Base-by-base conservation (phyloP, 2,888 invertebrate genomes). In the Hoplodrina ambigua region DNA sequence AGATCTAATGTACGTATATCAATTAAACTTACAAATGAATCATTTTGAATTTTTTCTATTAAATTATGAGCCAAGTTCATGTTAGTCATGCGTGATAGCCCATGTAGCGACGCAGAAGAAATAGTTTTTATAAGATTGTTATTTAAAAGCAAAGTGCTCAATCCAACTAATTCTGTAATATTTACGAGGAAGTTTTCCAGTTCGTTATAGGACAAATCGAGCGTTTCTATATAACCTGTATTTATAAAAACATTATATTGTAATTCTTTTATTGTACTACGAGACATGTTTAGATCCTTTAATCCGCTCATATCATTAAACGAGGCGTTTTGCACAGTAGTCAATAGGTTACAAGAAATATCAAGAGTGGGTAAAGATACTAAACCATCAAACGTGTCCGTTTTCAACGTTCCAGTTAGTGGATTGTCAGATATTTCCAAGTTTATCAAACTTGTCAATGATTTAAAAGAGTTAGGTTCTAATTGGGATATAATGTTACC, bases 151-250 rank as follows among this genome's bases (percentile, higher is more conserved):
- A 94, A 74, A 7, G 65, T 82, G 4, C 78, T 78, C 7, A 94
- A 71, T 19, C 85, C 85, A 8, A 66, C 56, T 56, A 94, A 75
- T 49, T 91, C 87, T 3, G 89, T 88, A n/a, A 86, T 83, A 68
- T 94, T 94, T 1, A 94, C 63, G 3, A 74, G 52, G 65, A 94
- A 93, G 8, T 70, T 62, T 61, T 71, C 84, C 0, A 94, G 69
- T 75, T 84, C 74, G 55, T 94, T 94, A 69, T 81, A 85, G 0
- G 94, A 94, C n/a, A 94, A 80, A 75, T 94, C 94, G 10, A 94
- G 77, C 4, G 74, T 84, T 81, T 87, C 86, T 52, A 94, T 82
- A 19, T 84, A 82, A 1, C 87, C 89, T 2, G 91, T 91, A 60
- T 88, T 75, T 1, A 70, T 69, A 72, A 94, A 93, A 4, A 87